phyloP scores from a whole-genome alignment of 2,888 invertebrate species.

The Tinea trinotella region DNA sequence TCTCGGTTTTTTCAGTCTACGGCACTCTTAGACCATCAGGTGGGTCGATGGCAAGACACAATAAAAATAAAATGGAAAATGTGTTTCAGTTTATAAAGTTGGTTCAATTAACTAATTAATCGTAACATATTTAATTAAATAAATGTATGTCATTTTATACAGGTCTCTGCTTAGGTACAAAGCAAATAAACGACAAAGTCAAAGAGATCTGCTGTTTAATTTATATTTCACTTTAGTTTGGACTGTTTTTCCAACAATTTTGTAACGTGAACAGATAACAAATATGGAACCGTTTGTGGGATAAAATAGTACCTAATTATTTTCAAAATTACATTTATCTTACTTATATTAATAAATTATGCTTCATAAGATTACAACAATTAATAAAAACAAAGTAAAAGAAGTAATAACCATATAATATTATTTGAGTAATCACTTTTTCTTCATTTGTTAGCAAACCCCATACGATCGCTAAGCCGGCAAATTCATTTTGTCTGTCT shows the following conservation, averaged over 20 bases:
- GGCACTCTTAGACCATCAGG: no score
- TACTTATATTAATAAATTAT: no score
- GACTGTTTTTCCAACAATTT: not conserved
- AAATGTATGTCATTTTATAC: not conserved
- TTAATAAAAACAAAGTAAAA: slow-evolving; percentile 2
- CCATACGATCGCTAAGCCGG: slow-evolving; percentile 6
- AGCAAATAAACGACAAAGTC: not conserved
- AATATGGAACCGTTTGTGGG: no score
- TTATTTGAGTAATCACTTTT: slow-evolving; percentile 3
- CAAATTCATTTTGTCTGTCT: slow-evolving; percentile 15
- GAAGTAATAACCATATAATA: not conserved
- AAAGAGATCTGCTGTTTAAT: not conserved
- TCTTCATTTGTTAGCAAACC: slow-evolving; percentile 11
- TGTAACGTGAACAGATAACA: not conserved
- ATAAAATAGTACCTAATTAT: no score
- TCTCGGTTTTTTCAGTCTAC: no score
- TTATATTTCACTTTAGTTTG: not conserved
- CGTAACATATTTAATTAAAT: not conserved
- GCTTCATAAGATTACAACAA: not conserved
- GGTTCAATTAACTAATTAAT: not conserved
- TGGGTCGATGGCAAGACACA: no score
- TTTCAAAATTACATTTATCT: no score
- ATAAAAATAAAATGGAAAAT: no score
- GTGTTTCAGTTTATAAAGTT: no score
- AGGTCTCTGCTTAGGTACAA: not conserved